Conservation (phyloP, 2,797 vertebrate species). For the Scleropages formosus region DNA sequence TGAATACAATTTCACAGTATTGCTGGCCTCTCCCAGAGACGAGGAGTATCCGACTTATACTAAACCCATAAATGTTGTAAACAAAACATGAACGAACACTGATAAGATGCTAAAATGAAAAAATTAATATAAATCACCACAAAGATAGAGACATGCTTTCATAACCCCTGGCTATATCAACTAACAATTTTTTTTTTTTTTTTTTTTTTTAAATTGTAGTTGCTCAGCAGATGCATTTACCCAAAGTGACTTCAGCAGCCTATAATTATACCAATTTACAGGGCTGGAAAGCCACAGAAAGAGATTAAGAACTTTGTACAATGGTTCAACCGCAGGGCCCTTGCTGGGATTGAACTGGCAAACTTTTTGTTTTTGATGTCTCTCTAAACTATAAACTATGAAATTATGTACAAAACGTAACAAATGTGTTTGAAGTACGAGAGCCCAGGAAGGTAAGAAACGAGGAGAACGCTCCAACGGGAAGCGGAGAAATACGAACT, state of each 20-base stretch:
- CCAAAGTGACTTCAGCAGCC: not conserved
- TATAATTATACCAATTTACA: not conserved
- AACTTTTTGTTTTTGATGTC: too few relatives aligned
- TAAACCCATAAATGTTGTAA: not conserved
- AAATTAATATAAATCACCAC: not conserved
- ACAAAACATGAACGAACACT: not conserved
- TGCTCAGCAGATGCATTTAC: not conserved
- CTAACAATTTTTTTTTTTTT: not conserved
- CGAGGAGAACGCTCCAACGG: too few relatives aligned
- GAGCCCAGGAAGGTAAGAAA: too few relatives aligned
- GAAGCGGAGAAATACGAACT: too few relatives aligned
- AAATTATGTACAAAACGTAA: too few relatives aligned
- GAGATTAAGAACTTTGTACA: too few relatives aligned
- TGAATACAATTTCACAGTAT: conserved; percentile 21
- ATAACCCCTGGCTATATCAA: not conserved
- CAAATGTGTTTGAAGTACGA: too few relatives aligned
- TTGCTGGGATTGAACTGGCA: too few relatives aligned
- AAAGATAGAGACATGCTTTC: not conserved
- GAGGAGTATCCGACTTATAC: conserved; percentile 2
- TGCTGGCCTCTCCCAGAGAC: not conserved
- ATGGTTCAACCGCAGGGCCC: too few relatives aligned
- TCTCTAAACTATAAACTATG: too few relatives aligned
- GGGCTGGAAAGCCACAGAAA: too few relatives aligned
- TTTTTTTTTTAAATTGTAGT: too few relatives aligned
- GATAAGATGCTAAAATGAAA: not conserved